Conservation (phyloP, 2,888 invertebrate genomes). For the Gasteruption jaculator region DNA sequence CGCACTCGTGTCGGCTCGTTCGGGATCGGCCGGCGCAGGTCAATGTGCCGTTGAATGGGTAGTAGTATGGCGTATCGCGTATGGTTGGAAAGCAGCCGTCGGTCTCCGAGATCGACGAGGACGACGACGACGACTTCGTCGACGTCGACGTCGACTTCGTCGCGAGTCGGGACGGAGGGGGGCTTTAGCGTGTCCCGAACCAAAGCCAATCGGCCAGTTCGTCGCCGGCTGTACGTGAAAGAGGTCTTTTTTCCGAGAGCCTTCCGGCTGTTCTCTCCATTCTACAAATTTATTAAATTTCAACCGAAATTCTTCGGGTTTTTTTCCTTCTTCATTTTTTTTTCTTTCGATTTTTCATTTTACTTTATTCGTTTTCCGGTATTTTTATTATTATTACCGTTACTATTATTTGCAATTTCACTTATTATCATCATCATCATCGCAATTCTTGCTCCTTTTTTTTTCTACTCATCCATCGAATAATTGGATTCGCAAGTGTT, state of each 20-base stretch:
- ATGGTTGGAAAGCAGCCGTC: conserved; percentile 8
- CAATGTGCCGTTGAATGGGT: conserved; percentile 32
- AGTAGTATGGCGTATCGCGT: conserved; percentile 27
- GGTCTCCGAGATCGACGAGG: neutral
- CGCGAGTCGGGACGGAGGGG: conserved; percentile 18
- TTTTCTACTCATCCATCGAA: no score
- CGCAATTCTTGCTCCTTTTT: no score
- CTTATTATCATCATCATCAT: no score
- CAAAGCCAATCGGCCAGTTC: conserved; percentile 48
- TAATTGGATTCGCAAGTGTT: no score
- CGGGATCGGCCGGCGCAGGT: conserved; percentile 25
- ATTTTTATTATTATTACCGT: no score
- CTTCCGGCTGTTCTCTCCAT: conserved; percentile 14
- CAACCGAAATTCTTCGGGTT: neutral
- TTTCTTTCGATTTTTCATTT: no score
- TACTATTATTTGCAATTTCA: no score
- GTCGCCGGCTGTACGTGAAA: conserved; percentile 45
- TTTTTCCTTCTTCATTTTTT: conserved; percentile 2
- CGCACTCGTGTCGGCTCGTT: conserved; percentile 33
- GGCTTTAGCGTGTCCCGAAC: conserved; percentile 27
- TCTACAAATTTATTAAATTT: conserved; percentile 17
- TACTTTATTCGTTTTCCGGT: neutral
- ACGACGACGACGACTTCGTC: neutral
- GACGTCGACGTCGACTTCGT: conserved; percentile 9
- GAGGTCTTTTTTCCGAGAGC: conserved; percentile 29